Conservation (phyloP, 92 coral and sea anemone genomes). For the Siderastrea siderea region DNA sequence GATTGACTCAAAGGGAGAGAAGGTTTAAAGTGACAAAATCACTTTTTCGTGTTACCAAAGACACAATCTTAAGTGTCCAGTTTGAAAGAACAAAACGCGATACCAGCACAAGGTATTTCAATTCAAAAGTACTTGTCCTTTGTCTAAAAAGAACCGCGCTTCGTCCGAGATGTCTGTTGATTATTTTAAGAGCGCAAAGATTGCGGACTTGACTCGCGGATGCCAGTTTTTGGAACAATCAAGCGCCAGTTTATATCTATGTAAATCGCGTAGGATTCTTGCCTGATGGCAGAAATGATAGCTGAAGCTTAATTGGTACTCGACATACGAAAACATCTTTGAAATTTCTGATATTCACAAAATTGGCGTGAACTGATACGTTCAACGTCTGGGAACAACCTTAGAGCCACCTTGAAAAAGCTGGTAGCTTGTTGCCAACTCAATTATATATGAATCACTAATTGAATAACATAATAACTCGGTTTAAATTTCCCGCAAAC, state of each 20-base stretch:
- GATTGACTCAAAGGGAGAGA: no score
- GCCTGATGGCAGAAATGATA: neutral
- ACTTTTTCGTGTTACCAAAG: no score
- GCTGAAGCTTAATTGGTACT: neutral
- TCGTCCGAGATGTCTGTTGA: constrained; percentile 13
- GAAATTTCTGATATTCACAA: constrained; percentile 19
- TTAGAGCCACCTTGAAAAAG: neutral
- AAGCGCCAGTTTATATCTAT: no score
- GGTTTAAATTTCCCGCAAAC: constrained; percentile 33
- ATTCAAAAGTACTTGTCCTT: neutral
- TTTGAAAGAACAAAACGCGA: neutral
- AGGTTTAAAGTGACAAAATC: no score
- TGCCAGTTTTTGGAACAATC: neutral
- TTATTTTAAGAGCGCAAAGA: neutral
- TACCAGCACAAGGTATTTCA: constrained; percentile 4
- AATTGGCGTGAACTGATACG: constrained; percentile 33
- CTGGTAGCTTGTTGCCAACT: constrained; percentile 23
- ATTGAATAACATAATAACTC: constrained; percentile 63
- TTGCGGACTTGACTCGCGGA: neutral
- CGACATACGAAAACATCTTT: neutral
- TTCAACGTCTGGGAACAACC: constrained; percentile 4
- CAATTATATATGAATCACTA: constrained; percentile 74
- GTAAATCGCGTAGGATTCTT: neutral
- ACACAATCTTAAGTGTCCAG: neutral
- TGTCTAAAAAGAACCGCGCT: constrained; percentile 15